Base-by-base conservation (phyloP, 2,888 invertebrate species). In the Enchytraeus crypticus region DNA sequence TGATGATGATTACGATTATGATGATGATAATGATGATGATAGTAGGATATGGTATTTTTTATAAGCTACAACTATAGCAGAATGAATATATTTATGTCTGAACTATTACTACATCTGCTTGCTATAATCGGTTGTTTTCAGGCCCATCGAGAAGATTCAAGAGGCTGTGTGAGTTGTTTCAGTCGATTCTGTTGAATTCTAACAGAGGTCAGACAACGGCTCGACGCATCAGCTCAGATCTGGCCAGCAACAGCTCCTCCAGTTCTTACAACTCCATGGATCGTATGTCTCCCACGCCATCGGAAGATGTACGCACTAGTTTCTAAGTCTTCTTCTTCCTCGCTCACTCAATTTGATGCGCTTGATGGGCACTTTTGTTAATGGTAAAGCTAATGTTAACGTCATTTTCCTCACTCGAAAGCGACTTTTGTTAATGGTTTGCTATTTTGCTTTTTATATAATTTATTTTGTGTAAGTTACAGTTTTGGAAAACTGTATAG, bases 101-200 rank as follows among this genome's bases (percentile, higher is more conserved):
- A n/a, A n/a, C n/a, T n/a, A n/a, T n/a, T n/a, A n/a, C n/a, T n/a
- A n/a, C n/a, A n/a, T n/a, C n/a, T n/a, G n/a, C n/a, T n/a, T n/a
- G n/a, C n/a, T n/a, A n/a, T n/a, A n/a, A n/a, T n/a, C 18, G 33
- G 5, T 27, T 5, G 14, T 8, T 45, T 49, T 33, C 78, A 92
- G 93, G 95, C 64, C 95, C 95, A 77, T 91, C 93, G 71, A 86
- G 95, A 60, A 85, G 96, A 64, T 96, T 96, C 82, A 85, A 93
- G 59, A 85, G 95, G 72, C 91, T 96, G 69, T 95, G 95, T 81
- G 96, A 96, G 77, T 92, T 95, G 81, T 90, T 96, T 68, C 95
- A 96, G 67, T 71, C 74, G 27, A 65, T 77, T 59, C 73, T 77
- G 70, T 64, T 75, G 59, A 60, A 60, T 4, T 71, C 75, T 29